A percentile compares a stretch with the other conserved stretches of the same genome.
Evolutionary conservation across 2,113 vertebrate genomes (phyloP).

Genomic region (Craseonycteris thonglongyai): DNA sequence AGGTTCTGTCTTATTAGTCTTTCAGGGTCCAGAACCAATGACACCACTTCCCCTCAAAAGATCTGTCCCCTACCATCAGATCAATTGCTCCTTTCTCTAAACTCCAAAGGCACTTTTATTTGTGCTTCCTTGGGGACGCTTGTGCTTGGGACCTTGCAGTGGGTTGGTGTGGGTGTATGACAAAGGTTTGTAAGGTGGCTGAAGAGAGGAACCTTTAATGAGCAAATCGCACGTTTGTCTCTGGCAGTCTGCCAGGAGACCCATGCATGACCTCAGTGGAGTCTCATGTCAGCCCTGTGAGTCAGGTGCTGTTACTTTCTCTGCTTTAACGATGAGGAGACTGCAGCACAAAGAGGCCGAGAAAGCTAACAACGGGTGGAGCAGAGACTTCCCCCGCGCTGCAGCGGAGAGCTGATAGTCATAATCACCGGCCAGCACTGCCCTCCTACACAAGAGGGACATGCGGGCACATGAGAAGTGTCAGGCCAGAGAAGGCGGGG

Average conservation of each 20-base stretch:
- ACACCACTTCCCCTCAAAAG: background rate
- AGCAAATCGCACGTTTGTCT: background rate
- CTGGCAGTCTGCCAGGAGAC: background rate
- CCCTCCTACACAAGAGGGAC: background rate
- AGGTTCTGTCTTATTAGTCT: background rate
- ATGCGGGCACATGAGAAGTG: background rate
- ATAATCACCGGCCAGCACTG: rapidly evolving
- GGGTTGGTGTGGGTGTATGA: background rate
- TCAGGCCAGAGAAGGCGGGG: background rate
- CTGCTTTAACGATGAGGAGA: background rate
- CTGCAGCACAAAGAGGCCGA: background rate
- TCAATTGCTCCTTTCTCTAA: background rate
- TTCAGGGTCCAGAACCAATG: background rate
- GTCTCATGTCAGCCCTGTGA: background rate
- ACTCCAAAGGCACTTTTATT: background rate
- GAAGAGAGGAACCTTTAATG: background rate
- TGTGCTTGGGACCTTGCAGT: background rate
- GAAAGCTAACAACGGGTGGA: background rate
- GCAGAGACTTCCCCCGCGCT: background rate
- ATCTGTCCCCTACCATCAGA: background rate
- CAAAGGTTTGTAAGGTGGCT: background rate
- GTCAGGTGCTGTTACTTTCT: background rate
- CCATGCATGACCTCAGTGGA: background rate
- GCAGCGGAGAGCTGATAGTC: background rate
- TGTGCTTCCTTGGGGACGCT: background rate